A percentile compares a stretch with the other conserved stretches of the same genome.
Evolutionary conservation across 1,140 invertebrate species (phyloP).

Genomic region (Dufourea novaeangliae): DNA sequence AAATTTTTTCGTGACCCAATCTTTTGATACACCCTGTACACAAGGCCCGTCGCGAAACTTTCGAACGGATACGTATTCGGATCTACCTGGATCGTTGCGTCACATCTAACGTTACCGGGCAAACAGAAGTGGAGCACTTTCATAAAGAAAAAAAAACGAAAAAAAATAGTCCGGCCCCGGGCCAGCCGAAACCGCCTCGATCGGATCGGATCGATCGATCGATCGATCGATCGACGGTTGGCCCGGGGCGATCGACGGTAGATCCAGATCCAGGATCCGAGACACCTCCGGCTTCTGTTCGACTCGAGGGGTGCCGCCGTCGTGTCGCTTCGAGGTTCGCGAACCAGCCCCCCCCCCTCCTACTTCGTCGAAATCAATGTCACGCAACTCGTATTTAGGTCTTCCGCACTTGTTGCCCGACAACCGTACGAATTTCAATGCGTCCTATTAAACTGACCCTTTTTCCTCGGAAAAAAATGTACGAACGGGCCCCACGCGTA

Average conservation of each 20-base stretch:
- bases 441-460: too few species aligned
- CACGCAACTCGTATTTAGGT: constrained; percentile 21
- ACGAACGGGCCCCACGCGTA: too few species aligned
- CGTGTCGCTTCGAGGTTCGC: too few species aligned
- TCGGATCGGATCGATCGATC: constrained; percentile 49
- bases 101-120: constrained; percentile 52
- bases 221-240: constrained; percentile 26
- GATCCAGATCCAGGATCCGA: constrained; percentile 31
- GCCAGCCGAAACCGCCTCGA: constrained; percentile 33
- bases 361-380: constrained; percentile 38
- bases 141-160: constrained; percentile 62
- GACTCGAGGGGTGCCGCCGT: too few species aligned
- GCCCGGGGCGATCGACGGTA: constrained; percentile 30
- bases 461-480: too few species aligned
- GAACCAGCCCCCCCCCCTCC: too few species aligned
- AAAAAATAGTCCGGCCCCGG: neutral
- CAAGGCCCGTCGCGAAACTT: constrained; percentile 56
- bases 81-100: constrained; percentile 52
- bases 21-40: too few species aligned
- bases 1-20: too few species aligned
- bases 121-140: constrained; percentile 65
- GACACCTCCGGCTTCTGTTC: constrained; percentile 29
- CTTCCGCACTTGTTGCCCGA: constrained; percentile 22
- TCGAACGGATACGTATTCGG: constrained; percentile 46
- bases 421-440: constrained; percentile 13